A percentile compares a stretch with the other conserved stretches of the same genome.
phyloP scores from a whole-genome alignment of 2,797 vertebrate genomes.

The Parauchenoglanis punctatus region DNA sequence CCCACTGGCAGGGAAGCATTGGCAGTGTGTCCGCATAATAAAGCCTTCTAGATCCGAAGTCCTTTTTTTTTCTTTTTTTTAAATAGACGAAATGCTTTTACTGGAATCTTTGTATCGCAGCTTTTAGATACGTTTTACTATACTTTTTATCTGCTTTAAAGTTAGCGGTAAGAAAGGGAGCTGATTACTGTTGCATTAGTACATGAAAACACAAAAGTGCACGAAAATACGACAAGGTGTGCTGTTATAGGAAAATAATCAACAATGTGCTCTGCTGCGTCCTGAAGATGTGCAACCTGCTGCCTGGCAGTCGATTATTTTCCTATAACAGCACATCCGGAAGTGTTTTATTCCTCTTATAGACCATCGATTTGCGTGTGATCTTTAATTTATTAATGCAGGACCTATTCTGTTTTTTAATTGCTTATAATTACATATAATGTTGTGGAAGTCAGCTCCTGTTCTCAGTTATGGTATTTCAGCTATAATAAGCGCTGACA shows the following conservation, averaged over 20 bases:
- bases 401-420: neutral
- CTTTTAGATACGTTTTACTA: neutral
- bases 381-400: no score
- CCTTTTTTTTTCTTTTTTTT: no score
- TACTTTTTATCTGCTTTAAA: neutral
- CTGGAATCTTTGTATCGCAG: neutral
- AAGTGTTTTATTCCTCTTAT: neutral
- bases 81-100: no score
- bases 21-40: neutral
- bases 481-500: neutral
- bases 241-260: neutral
- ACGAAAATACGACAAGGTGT: neutral
- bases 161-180: neutral
- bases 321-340: neutral
- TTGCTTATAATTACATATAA: neutral
- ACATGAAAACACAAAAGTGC: neutral
- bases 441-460: neutral
- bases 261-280: neutral
- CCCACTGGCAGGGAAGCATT: neutral
- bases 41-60: neutral
- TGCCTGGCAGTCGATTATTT: neutral
- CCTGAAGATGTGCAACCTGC: neutral
- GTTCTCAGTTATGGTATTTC: neutral
- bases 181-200: neutral
- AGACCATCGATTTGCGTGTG: neutral